Evolutionary conservation across 2,888 invertebrate species (phyloP).

Genomic region (Catocala fraxini): DNA sequence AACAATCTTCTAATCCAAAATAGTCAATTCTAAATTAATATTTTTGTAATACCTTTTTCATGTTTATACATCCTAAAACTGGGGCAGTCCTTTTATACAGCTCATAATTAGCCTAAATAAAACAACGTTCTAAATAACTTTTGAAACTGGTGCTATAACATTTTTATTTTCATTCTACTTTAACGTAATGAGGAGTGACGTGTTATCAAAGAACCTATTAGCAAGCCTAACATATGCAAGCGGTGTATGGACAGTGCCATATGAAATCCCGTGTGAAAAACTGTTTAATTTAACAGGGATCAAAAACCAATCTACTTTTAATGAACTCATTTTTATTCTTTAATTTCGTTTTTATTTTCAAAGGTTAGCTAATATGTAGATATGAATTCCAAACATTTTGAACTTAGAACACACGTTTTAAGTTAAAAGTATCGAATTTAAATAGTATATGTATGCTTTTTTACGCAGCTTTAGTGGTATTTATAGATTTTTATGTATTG

Average conservation of each 20-base stretch:
- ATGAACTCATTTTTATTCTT: background rate
- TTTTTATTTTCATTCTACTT: constrained; percentile 38
- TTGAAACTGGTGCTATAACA: constrained; percentile 8
- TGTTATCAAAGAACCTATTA: constrained; percentile 35
- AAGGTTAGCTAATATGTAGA: too few relatives aligned
- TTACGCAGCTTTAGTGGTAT: too few relatives aligned
- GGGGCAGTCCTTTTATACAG: background rate
- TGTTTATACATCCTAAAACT: background rate
- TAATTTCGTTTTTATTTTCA: too few relatives aligned
- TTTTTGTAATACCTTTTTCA: background rate
- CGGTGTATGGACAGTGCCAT: constrained; percentile 22
- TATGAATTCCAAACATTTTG: too few relatives aligned
- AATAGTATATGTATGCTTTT: too few relatives aligned
- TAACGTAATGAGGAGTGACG: constrained; percentile 34
- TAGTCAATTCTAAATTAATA: background rate
- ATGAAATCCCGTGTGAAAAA: constrained; percentile 15
- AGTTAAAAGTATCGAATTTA: too few relatives aligned
- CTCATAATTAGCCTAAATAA: constrained; percentile 5
- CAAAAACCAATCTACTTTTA: constrained; percentile 29
- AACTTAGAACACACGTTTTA: too few relatives aligned
- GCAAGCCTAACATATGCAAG: constrained; percentile 9
- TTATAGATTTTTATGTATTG: too few relatives aligned
- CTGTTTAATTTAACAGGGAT: constrained; percentile 27
- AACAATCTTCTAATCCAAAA: background rate
- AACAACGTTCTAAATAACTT: background rate